These are phyloP conservation scores for Cheumatopsyche charites DNA, from an alignment of 1,140 invertebrate species.

Conservation along the genomic window DNA sequence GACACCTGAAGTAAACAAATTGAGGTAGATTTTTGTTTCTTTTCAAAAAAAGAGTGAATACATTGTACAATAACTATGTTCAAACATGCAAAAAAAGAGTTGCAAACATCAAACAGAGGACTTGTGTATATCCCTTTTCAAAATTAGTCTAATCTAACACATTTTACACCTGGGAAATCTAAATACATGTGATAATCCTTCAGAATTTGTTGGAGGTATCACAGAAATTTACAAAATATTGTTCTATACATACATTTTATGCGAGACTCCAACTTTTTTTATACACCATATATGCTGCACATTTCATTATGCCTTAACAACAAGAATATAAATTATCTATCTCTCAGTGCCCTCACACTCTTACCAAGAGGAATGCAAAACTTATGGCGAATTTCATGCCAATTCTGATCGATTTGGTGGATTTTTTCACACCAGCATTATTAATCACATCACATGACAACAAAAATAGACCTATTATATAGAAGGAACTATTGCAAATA, in stretches of 20 bases:
- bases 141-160: constrained; percentile 48
- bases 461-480: constrained; percentile 32
- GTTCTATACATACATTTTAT: constrained; percentile 22
- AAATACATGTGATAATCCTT: constrained; percentile 12
- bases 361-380: constrained; percentile 34
- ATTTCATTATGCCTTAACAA: constrained; percentile 42
- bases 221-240: constrained; percentile 36
- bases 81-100: constrained; percentile 21
- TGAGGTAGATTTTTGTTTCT: constrained; percentile 47
- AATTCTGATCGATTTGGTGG: neutral
- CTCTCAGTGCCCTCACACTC: constrained; percentile 41
- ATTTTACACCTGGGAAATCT: constrained; percentile 39
- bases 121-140: constrained; percentile 47
- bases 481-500: constrained; percentile 37
- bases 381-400: constrained; percentile 1
- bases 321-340: constrained; percentile 46
- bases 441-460: constrained; percentile 29
- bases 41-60: neutral
- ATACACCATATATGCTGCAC: constrained; percentile 21
- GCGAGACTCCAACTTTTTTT: constrained; percentile 10
- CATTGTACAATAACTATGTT: constrained; percentile 7
- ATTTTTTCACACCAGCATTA: neutral
- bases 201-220: constrained; percentile 15
- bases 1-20: constrained; percentile 44
- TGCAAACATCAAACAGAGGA: constrained; percentile 43